Evolutionary conservation across 1,140 invertebrate species (phyloP).

Genomic region (Drosophila seguyi): DNA sequence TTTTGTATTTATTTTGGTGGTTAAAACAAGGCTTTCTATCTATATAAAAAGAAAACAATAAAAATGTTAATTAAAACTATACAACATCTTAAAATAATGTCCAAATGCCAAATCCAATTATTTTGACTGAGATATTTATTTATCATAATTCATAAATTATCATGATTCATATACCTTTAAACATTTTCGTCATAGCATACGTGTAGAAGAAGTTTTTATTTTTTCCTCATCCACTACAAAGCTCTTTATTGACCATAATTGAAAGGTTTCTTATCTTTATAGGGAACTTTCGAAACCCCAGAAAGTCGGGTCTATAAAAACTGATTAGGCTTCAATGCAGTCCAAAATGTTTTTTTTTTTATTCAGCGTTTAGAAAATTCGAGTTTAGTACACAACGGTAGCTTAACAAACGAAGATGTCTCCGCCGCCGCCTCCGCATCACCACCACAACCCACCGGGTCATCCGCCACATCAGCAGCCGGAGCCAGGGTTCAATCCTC

Average conservation of each 20-base stretch:
- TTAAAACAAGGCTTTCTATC: background rate
- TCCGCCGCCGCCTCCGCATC: conserved; percentile 25
- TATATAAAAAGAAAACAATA: no score
- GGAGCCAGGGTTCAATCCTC: conserved; percentile 11
- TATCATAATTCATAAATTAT: background rate
- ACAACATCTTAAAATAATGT: background rate
- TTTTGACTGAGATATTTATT: background rate
- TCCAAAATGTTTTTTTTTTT: background rate
- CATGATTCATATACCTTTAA: background rate
- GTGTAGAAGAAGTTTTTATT: background rate
- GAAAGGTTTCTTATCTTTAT: conserved; percentile 2
- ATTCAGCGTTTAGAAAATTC: background rate
- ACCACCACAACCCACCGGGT: conserved; percentile 15
- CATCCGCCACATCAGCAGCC: conserved; percentile 18
- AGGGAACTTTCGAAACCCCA: background rate
- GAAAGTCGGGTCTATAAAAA: background rate
- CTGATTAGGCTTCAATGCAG: conserved; percentile 2
- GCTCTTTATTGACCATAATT: conserved; percentile 4
- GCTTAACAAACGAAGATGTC: conserved; percentile 20
- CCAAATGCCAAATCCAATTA: no score
- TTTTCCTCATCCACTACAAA: background rate
- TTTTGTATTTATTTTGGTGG: background rate
- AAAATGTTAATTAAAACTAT: background rate
- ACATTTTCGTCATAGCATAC: background rate
- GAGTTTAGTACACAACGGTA: conserved; percentile 10